A percentile compares a stretch with the other conserved stretches of the same genome.
phyloP scores from a whole-genome alignment of 2,888 invertebrate genomes.

The Pterobdella sp. region DNA sequence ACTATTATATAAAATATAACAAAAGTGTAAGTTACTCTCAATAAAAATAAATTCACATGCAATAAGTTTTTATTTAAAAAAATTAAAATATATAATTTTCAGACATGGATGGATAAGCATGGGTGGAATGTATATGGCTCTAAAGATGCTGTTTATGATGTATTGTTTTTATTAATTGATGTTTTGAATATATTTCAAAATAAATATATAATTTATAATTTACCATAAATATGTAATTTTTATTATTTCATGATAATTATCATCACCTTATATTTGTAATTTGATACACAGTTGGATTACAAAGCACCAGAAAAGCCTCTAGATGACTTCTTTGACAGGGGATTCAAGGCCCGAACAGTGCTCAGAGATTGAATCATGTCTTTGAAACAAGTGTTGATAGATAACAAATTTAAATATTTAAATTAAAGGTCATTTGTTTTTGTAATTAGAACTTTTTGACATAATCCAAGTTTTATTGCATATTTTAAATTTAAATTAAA shows the following conservation, averaged over 20 bases:
- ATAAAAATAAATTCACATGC: neutral
- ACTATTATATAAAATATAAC: constrained; percentile 43
- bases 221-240: neutral
- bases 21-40: constrained; percentile 38
- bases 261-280: neutral
- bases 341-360: constrained; percentile 37
- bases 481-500: no score
- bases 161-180: no score
- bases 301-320: constrained; percentile 34
- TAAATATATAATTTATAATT: neutral
- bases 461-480: no score
- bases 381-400: no score
- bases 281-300: neutral
- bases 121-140: constrained; percentile 37
- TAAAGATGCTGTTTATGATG: constrained; percentile 35
- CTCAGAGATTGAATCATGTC: no score
- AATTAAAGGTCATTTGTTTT: no score
- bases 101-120: constrained; percentile 39
- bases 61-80: neutral
- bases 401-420: no score
- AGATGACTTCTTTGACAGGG: constrained; percentile 40
- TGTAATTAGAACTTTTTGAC: no score
- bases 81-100: neutral
- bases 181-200: no score
- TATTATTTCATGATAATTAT: neutral